These are phyloP conservation scores for Adelphocoris suturalis DNA, from an alignment of 2,888 invertebrate species.

Conservation along the genomic window DNA sequence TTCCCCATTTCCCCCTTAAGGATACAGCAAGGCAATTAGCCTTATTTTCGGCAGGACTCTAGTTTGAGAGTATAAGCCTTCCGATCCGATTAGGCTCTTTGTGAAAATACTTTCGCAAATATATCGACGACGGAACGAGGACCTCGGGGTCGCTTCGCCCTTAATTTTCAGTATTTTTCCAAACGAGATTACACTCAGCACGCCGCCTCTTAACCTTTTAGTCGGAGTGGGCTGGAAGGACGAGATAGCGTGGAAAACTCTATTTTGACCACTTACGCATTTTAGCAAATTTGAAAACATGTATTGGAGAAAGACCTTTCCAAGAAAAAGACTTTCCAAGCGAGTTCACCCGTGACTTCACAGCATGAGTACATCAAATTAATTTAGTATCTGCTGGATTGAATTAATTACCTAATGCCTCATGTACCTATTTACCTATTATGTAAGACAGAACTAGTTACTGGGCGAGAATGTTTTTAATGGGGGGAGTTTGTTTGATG, in stretches of 20 bases:
- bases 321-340: too few species aligned
- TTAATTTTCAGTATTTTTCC: background rate
- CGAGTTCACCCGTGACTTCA: too few species aligned
- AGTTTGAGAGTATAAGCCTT: background rate
- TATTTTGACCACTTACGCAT: too few species aligned
- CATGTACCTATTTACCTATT: too few species aligned
- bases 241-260: background rate
- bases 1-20: background rate
- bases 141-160: background rate
- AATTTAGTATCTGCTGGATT: too few species aligned
- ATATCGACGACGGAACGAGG: constrained; percentile 6
- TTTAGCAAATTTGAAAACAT: too few species aligned
- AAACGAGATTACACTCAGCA: background rate
- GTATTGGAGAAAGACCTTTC: too few species aligned
- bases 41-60: constrained; percentile 8
- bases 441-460: too few species aligned
- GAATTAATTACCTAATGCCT: too few species aligned
- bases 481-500: too few species aligned
- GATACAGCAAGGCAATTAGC: constrained; percentile 12
- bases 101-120: constrained; percentile 7
- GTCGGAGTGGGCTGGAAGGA: background rate
- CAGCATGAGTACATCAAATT: too few species aligned
- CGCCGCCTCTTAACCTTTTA: background rate
- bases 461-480: too few species aligned
- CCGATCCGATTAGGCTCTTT: background rate